Evolutionary conservation across 2,113 vertebrate species (phyloP), one percentile per base, ranked within the genome.

Genomic region (Thalassoma bifasciatum): DNA sequence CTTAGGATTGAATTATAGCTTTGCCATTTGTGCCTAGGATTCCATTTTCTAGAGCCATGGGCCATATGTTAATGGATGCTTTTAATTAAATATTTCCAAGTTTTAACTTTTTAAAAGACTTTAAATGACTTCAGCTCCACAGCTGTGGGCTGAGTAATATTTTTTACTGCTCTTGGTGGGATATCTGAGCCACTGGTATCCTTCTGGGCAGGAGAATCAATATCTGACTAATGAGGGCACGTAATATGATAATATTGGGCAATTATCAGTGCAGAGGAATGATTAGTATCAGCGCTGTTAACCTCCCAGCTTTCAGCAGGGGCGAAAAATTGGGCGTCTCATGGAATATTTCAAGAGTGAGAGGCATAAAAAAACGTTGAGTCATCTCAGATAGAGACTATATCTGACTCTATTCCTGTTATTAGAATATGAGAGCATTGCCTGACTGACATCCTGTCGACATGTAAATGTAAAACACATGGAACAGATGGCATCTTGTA

Each of bases 21-120:
- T 88, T 91, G 91, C 85, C 91, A 92, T 92, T 91, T 93, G 81
- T 79, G 66, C 65, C 58, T 80, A 68, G 51, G 76, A 89, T 89
- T 65, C 77, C 63, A 79, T 92, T 89, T 88, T 80, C 77, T 58
- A 59, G 49, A 84, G 84, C 83, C 82, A 91, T 40, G 69, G 79
- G 86, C 88, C 65, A 80, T 67, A 80, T 83, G 72, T 88, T 91
- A 89, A 92, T 89, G 52, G 49, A 23, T 56, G 42, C 71, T 82
- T 88, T 86, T 82, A 89, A 90, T 91, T 88, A 79, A 85, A 92
- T 86, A 85, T 87, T 89, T 90, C 77, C 46, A 72, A 82, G 68
- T 83, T 87, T 59, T 69, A 85, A 86, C 77, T 77, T 88, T 83
- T 77, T 10, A 78, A 49, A 88, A 86, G 77, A 79, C 77, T 82